phyloP scores from a whole-genome alignment of 1,140 invertebrate genomes.

The Pinna nobilis region DNA sequence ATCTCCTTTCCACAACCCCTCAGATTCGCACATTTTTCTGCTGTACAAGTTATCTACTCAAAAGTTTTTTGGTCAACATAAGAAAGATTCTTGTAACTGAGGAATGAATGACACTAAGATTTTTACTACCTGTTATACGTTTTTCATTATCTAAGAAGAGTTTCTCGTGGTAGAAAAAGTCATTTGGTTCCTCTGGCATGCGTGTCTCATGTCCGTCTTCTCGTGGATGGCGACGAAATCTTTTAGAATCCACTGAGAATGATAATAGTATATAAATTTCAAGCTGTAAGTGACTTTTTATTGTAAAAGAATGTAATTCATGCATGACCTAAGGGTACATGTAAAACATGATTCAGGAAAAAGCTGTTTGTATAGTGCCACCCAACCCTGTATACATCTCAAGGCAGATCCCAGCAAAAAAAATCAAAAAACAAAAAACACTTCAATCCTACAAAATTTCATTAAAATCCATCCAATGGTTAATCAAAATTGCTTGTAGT shows the following conservation, averaged over 20 bases:
- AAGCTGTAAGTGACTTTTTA: too few species aligned
- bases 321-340: too few species aligned
- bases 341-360: too few species aligned
- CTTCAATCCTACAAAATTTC: too few species aligned
- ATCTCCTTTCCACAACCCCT: slow-evolving; percentile 37
- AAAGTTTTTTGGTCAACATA: not conserved
- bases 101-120: not conserved
- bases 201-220: slow-evolving; percentile 6
- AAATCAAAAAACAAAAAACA: not conserved
- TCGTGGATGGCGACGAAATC: slow-evolving; percentile 15
- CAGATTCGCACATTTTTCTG: not conserved
- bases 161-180: slow-evolving; percentile 74
- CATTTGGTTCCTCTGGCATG: slow-evolving; percentile 65
- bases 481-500: too few species aligned
- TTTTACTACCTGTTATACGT: slow-evolving; percentile 71
- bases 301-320: too few species aligned
- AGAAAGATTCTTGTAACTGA: not conserved
- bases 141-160: slow-evolving; percentile 76
- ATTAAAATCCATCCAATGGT: too few species aligned
- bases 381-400: too few species aligned
- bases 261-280: too few species aligned
- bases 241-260: slow-evolving; percentile 8
- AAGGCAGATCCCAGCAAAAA: too few species aligned
- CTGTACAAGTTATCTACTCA: not conserved
- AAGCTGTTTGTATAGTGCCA: too few species aligned